Base-by-base conservation (phyloP, 2,888 invertebrate species). In the Deilephila porcellus region DNA sequence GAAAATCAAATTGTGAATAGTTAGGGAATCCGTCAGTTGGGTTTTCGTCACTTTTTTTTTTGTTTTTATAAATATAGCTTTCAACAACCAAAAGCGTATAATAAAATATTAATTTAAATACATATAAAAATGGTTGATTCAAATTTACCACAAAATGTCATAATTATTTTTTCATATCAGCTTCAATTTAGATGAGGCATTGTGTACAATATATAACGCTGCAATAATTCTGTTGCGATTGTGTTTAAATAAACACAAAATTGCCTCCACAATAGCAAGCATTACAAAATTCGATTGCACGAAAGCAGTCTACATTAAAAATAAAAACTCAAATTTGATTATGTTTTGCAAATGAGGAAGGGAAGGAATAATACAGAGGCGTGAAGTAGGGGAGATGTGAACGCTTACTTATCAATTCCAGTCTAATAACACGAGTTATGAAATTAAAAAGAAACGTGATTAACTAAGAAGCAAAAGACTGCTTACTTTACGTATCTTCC, bases 401-500 rank as follows among this genome's bases (percentile, higher is more conserved):
- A 52, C 64, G 37, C n/a, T 64, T 45, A 45, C 45, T 45, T 67
- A 67, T 67, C 52, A 52, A 64, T 45, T 45, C 37, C 20, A 7
- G 25, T 56, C 60, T 71, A 60, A 59, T 56, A 74, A 71, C 56
- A 56, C 52, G 78, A 78, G 78, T 79, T 81, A 76, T 74, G 72
- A 77, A 78, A 75, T 80, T 78, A 78, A 84, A 83, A 75, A 76
- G 72, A 75, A 74, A 74, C 73, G 76, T 77, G 75, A 76, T 74
- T 71, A 76, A 76, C 75, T 79, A 74, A 72, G 71, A 75, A 79
- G 67, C 45, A 25, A 73, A 72, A 72, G 64, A 79, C 75, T 76
- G 78, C 76, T 79, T 78, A 80, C 76, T 78, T 80, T 77, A 80
- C 79, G 78, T 80, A 82, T 81, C 79, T 77, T 80, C 71, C 76